A percentile compares a stretch with the other conserved stretches of the same genome.
Evolutionary conservation across 1,140 invertebrate species (phyloP).

Genomic region (Lepidotrigona ventralis): DNA sequence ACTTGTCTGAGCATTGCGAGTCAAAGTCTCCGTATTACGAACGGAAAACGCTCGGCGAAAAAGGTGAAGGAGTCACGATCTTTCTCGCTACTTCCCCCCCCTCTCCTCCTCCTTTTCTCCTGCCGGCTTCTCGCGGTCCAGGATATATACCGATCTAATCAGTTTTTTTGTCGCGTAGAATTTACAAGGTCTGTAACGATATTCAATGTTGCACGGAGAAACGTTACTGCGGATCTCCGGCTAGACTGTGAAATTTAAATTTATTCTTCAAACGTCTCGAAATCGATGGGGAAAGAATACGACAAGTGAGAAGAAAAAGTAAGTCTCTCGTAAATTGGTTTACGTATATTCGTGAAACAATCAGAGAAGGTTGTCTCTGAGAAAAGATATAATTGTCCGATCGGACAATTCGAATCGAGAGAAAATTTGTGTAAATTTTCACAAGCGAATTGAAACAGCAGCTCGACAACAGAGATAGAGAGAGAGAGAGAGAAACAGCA

Average conservation of each 20-base stretch:
- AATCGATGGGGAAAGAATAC: neutral
- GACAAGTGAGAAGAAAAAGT: neutral
- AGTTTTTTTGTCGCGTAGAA: too few relatives aligned
- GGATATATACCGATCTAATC: neutral
- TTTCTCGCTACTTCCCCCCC: neutral
- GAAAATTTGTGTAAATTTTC: too few relatives aligned
- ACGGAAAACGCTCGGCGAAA: neutral
- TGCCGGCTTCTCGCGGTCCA: neutral
- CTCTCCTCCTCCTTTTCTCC: neutral
- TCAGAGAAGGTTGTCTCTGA: constrained; percentile 30
- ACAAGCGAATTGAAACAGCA: too few relatives aligned
- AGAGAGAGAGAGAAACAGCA: neutral
- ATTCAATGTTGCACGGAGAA: neutral
- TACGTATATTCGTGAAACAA: neutral
- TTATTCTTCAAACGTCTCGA: neutral
- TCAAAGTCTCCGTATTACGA: constrained; percentile 7
- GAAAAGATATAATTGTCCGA: too few relatives aligned
- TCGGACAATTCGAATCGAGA: too few relatives aligned
- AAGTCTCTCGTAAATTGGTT: neutral
- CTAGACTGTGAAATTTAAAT: too few relatives aligned
- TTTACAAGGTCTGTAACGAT: neutral
- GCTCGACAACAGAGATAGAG: neutral
- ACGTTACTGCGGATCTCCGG: too few relatives aligned
- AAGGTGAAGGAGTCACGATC: constrained; percentile 17
- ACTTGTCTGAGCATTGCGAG: constrained; percentile 26